Conservation (phyloP, 2,888 invertebrate species). For the Mythimna lalbum region DNA sequence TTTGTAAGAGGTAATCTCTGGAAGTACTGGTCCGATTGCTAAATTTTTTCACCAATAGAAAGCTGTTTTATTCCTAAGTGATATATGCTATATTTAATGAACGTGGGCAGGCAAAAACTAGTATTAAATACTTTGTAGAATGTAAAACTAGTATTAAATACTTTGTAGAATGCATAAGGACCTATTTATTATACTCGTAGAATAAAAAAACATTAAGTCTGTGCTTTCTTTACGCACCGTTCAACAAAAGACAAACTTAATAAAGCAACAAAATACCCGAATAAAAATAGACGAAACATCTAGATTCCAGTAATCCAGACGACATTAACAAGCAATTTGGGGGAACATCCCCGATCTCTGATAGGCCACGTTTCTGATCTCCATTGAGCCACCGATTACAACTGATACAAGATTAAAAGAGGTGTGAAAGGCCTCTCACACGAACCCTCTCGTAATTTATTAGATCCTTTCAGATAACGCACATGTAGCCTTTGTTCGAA, state of each 20-base stretch:
- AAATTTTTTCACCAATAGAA: too few relatives aligned
- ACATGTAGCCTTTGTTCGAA: conserved; percentile 47
- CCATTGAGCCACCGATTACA: conserved; percentile 49
- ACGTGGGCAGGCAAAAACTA: too few relatives aligned
- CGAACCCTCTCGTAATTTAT: conserved; percentile 41
- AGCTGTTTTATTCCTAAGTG: too few relatives aligned
- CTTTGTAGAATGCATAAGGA: too few relatives aligned
- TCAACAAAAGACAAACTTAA: not conserved
- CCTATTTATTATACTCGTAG: too few relatives aligned
- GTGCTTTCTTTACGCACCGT: too few relatives aligned
- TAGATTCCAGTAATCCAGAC: conserved; percentile 41
- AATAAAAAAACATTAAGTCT: too few relatives aligned
- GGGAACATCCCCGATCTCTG: conserved; percentile 60
- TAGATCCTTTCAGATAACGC: conserved; percentile 56
- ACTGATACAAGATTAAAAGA: conserved; percentile 40
- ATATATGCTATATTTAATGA: too few relatives aligned
- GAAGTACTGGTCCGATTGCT: too few relatives aligned
- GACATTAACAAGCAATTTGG: conserved; percentile 72
- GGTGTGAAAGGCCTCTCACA: conserved; percentile 41
- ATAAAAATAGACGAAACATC: conserved; percentile 2
- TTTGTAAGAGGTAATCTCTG: too few relatives aligned
- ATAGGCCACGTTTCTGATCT: conserved; percentile 70
- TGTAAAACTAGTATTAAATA: too few relatives aligned
- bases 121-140: too few relatives aligned
- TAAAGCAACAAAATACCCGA: not conserved